A percentile compares a stretch with the other conserved stretches of the same genome.
phyloP scores from a whole-genome alignment of 2,888 invertebrate species.

The Folsomia manolachei region DNA sequence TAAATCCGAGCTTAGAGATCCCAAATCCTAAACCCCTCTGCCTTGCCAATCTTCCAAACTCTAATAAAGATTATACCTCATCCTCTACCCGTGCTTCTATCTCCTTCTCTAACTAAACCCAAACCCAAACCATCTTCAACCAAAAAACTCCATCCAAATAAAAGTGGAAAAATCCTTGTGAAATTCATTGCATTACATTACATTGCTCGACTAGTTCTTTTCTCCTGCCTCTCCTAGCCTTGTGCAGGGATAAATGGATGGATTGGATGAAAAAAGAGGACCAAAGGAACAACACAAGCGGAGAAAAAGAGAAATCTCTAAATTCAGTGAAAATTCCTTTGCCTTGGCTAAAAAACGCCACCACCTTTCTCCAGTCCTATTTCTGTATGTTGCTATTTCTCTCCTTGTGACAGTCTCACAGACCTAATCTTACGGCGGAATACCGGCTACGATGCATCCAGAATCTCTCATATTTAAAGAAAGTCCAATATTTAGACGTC shows the following conservation, averaged over 20 bases:
- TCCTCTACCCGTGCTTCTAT: conserved; percentile 17
- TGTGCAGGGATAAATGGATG: too few relatives aligned
- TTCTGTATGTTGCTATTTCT: too few relatives aligned
- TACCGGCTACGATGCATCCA: too few relatives aligned
- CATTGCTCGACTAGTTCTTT: background rate
- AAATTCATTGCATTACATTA: background rate
- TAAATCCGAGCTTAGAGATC: conserved; percentile 51
- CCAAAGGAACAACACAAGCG: background rate
- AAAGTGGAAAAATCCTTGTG: background rate
- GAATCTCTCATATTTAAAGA: too few relatives aligned
- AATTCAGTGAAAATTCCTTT: background rate
- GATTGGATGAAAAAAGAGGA: background rate
- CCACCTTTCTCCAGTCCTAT: background rate
- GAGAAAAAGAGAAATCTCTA: background rate
- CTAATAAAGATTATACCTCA: conserved; percentile 51
- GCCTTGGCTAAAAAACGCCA: too few relatives aligned
- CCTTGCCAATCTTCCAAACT: conserved; percentile 50
- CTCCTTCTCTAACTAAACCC: conserved; percentile 7
- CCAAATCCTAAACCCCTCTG: conserved; percentile 44
- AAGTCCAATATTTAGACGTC: too few relatives aligned
- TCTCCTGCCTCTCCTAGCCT: background rate
- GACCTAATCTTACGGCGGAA: too few relatives aligned
- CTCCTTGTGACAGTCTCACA: background rate
- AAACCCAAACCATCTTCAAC: background rate
- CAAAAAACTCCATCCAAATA: background rate